Evolutionary conservation across 92 coral and sea anemone species (phyloP).

Genomic region (Phymanthus crucifer): DNA sequence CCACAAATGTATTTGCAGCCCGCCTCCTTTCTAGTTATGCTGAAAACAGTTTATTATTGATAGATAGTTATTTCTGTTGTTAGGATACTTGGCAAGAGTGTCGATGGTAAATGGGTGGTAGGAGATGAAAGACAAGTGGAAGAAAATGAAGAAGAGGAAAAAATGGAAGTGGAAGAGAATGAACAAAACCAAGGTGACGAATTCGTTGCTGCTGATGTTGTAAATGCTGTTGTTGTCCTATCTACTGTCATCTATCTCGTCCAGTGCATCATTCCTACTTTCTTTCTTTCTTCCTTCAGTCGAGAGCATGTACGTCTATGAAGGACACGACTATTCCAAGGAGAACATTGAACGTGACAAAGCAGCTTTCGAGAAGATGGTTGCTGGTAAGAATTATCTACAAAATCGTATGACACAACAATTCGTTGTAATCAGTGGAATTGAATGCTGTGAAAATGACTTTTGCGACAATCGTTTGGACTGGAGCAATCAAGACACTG

Average conservation of each 20-base stretch:
- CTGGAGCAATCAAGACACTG: no score
- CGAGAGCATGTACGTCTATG: constrained; percentile 82
- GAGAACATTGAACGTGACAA: constrained; percentile 61
- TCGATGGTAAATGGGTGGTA: constrained; percentile 64
- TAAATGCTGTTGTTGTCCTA: neutral
- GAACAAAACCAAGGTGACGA: constrained; percentile 1
- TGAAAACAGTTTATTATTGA: no score
- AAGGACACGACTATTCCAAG: constrained; percentile 87
- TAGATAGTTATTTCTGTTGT: neutral
- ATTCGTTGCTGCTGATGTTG: neutral
- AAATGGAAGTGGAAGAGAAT: constrained; percentile 15
- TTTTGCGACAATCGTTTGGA: no score
- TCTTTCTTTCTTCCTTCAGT: constrained; percentile 22
- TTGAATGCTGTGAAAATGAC: no score
- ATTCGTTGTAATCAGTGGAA: no score
- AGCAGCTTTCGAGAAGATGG: constrained; percentile 76
- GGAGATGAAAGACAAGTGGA: constrained; percentile 31
- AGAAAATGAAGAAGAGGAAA: neutral
- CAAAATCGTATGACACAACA: neutral
- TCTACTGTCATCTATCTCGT: neutral
- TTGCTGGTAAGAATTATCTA: constrained; percentile 48
- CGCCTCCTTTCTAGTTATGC: no score
- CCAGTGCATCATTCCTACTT: neutral
- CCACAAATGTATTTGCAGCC: no score
- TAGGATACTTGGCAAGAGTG: constrained; percentile 82